A percentile compares a stretch with the other conserved stretches of the same genome.
Evolutionary conservation across 1,140 invertebrate species (phyloP).

Genomic region (Trypoxylus dichotomus): DNA sequence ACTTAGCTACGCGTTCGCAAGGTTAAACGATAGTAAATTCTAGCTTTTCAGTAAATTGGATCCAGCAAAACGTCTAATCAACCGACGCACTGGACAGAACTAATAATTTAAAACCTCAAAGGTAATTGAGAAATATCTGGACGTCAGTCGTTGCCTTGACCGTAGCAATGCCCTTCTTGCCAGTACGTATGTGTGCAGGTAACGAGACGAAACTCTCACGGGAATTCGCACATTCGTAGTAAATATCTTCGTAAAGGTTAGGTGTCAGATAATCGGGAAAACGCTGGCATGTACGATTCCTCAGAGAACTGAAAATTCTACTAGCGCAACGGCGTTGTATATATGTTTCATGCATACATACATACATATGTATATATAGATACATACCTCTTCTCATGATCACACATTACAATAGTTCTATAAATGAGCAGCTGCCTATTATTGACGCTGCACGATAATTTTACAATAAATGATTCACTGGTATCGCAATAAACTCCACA

Average conservation of each 20-base stretch:
- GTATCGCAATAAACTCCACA: too few relatives aligned
- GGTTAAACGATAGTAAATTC: not conserved
- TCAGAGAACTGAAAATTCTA: constrained; percentile 27
- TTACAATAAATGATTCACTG: too few relatives aligned
- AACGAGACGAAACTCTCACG: constrained; percentile 24
- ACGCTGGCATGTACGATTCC: constrained; percentile 31
- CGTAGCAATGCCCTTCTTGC: not conserved
- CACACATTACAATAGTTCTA: constrained; percentile 35
- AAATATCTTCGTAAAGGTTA: constrained; percentile 30
- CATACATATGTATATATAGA: constrained; percentile 32
- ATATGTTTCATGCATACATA: too few relatives aligned
- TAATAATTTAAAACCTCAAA: constrained; percentile 34
- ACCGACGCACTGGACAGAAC: constrained; percentile 19
- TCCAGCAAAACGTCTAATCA: constrained; percentile 31
- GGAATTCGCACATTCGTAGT: constrained; percentile 31
- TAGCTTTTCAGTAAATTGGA: constrained; percentile 21
- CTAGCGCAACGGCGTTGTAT: not conserved
- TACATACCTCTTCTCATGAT: constrained; percentile 28
- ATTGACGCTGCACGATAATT: not conserved
- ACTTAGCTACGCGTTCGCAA: not conserved
- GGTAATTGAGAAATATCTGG: constrained; percentile 29
- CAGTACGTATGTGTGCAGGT: constrained; percentile 21
- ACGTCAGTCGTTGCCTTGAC: constrained; percentile 22
- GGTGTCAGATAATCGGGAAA: constrained; percentile 32
- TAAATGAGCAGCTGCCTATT: constrained; percentile 32